These are phyloP conservation scores for Spinibarbus caldwelli DNA, from an alignment of 2,797 vertebrate species.

Conservation along the genomic window DNA sequence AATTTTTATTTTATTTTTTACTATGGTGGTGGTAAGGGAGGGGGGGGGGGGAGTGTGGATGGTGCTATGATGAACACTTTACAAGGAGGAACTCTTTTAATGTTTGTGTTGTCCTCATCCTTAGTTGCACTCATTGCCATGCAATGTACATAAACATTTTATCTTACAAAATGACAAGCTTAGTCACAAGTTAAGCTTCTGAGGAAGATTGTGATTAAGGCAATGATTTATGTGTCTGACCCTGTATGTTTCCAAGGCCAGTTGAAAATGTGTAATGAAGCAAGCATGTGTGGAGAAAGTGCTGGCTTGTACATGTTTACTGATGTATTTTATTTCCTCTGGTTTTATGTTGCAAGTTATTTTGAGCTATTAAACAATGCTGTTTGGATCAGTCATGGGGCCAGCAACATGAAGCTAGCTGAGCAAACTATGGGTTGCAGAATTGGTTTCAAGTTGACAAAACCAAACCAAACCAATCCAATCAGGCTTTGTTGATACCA, in stretches of 20 bases:
- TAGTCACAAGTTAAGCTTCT: conserved; percentile 6
- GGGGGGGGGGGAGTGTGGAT: no score
- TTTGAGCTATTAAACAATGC: neutral
- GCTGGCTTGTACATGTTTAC: conserved; percentile 5
- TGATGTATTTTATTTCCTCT: neutral
- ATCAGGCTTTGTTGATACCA: neutral
- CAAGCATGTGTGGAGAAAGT: neutral
- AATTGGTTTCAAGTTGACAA: neutral
- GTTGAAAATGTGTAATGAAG: neutral
- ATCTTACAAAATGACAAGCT: neutral
- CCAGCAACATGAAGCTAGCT: neutral
- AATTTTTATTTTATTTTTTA: neutral
- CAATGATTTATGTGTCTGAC: neutral
- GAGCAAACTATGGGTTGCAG: neutral
- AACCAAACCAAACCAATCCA: neutral
- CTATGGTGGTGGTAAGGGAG: no score
- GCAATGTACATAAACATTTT: conserved; percentile 33
- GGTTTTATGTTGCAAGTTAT: neutral
- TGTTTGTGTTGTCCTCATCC: conserved; percentile 9
- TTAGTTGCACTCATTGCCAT: conserved; percentile 43
- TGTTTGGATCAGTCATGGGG: neutral
- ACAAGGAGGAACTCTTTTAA: neutral
- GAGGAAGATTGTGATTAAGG: neutral
- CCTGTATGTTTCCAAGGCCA: neutral
- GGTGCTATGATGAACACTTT: neutral